A percentile compares a stretch with the other conserved stretches of the same genome.
Conservation (phyloP, 2,888 invertebrate genomes). For the Drosophila atroscutellata region DNA sequence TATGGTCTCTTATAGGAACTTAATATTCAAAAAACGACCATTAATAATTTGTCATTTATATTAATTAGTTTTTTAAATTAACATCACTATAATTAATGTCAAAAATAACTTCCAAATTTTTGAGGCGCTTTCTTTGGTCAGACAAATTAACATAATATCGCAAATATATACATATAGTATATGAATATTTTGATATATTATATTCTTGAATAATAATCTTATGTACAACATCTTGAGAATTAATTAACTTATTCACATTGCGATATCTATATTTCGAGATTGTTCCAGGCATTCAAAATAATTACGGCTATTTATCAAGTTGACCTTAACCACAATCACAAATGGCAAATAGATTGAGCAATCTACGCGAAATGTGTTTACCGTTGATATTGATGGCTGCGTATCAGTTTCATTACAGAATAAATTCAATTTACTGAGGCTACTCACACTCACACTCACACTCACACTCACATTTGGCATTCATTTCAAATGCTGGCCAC, state of each 20-base stretch:
- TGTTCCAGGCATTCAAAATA: background rate
- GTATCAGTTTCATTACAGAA: constrained; percentile 39
- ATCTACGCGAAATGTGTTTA: constrained; percentile 22
- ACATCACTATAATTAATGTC: background rate
- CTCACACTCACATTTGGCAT: constrained; percentile 26
- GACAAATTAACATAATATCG: background rate
- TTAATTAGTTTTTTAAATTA: background rate
- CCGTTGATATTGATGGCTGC: constrained; percentile 46
- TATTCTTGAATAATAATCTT: background rate
- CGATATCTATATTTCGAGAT: background rate
- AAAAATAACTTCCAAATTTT: background rate
- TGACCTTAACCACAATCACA: constrained; percentile 34
- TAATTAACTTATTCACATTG: constrained; percentile 8
- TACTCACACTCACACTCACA: constrained; percentile 30
- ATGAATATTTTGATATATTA: background rate
- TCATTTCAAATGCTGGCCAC: constrained; percentile 11
- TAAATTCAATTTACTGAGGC: constrained; percentile 31
- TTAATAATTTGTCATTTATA: background rate
- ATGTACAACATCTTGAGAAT: background rate
- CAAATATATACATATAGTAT: background rate
- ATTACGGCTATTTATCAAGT: constrained; percentile 7
- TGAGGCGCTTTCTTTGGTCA: background rate
- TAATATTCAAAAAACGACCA: background rate
- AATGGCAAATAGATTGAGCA: constrained; percentile 30
- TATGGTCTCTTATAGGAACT: background rate